Evolutionary conservation across 2,888 invertebrate genomes (phyloP).

Genomic region (Oscheius sp.): DNA sequence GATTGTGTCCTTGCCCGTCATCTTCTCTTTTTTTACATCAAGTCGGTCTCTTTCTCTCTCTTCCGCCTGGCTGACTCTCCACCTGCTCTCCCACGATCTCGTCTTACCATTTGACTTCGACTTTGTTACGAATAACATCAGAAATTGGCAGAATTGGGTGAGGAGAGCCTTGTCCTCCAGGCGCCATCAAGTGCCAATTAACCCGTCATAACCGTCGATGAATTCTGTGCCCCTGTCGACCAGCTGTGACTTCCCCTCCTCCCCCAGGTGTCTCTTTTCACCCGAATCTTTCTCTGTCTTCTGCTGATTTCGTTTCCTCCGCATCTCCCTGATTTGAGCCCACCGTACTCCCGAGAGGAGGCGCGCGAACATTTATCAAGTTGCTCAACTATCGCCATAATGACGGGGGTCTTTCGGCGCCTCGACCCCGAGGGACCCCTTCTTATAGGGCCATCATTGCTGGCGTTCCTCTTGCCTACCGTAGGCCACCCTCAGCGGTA

Average conservation of each 20-base stretch:
- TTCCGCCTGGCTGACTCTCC: conserved; percentile 15
- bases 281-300: not conserved
- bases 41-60: conserved; percentile 9
- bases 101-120: conserved; percentile 2
- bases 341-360: conserved; percentile 8
- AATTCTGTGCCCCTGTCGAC: not conserved
- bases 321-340: conserved; percentile 16
- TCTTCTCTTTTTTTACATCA: not conserved
- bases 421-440: conserved; percentile 5
- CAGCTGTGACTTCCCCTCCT: not conserved
- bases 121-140: not conserved
- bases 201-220: conserved; percentile 20
- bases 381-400: conserved; percentile 28
- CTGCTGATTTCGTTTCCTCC: conserved; percentile 14
- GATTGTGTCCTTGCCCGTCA: conserved; percentile 1
- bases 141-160: conserved; percentile 21
- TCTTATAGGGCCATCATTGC: not conserved
- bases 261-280: conserved; percentile 6
- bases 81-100: conserved; percentile 6
- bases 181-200: conserved; percentile 21
- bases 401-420: conserved; percentile 30
- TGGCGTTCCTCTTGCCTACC: not conserved
- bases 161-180: conserved; percentile 18
- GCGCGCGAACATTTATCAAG: conserved; percentile 17
- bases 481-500: not conserved